phyloP scores from a whole-genome alignment of 2,888 invertebrate genomes.

The Branchipolynoe longqiensis region DNA sequence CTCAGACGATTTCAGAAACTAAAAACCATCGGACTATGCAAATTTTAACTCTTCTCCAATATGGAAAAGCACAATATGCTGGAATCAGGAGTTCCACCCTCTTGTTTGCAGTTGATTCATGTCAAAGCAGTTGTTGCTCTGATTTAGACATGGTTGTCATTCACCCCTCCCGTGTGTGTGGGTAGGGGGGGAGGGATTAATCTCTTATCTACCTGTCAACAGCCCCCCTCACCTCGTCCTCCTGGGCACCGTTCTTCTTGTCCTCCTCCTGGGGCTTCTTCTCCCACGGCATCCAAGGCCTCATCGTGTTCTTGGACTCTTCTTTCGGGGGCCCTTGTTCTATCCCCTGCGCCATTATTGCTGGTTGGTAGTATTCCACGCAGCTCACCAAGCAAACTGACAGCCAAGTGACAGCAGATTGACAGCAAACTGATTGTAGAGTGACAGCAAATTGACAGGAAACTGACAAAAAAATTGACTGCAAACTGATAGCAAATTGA shows the following conservation, averaged over 20 bases:
- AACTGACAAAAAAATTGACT: background rate
- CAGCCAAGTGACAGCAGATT: background rate
- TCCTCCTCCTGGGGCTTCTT: background rate
- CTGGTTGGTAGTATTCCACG: too few relatives aligned
- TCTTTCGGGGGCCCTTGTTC: conserved; percentile 13
- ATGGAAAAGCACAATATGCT: too few relatives aligned
- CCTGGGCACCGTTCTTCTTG: background rate
- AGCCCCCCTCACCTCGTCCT: background rate
- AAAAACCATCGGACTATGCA: too few relatives aligned
- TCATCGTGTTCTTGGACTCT: background rate
- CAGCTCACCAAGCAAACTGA: background rate
- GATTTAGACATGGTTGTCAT: too few relatives aligned
- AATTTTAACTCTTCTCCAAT: too few relatives aligned
- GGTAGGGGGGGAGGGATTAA: too few relatives aligned
- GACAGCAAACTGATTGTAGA: background rate
- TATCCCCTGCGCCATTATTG: conserved; percentile 30
- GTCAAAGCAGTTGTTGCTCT: too few relatives aligned
- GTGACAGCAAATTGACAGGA: background rate
- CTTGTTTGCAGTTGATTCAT: too few relatives aligned
- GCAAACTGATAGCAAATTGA: background rate
- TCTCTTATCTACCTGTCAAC: background rate
- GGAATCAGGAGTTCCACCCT: too few relatives aligned
- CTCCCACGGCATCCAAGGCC: conserved; percentile 41
- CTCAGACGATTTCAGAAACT: too few relatives aligned
- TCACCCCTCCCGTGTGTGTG: too few relatives aligned